Percentiles rank a stretch among this genome's conserved stretches.
These are phyloP conservation scores for Echeneis naucrates DNA, from an alignment of 2,797 vertebrate genomes.

Conservation along the genomic window DNA sequence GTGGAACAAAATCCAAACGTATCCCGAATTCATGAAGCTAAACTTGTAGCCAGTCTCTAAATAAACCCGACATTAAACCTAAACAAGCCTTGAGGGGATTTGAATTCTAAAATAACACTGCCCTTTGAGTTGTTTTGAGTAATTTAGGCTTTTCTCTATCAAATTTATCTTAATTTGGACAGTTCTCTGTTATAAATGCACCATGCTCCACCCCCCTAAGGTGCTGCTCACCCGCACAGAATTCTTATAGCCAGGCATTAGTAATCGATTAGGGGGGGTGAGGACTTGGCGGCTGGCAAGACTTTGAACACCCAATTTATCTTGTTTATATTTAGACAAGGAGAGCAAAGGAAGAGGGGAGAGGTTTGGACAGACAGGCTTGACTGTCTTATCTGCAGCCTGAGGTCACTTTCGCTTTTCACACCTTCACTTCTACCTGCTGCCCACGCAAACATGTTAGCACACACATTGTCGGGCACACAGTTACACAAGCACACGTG, in stretches of 20 bases:
- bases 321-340: slow-evolving; percentile 82
- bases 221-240: slow-evolving; percentile 44
- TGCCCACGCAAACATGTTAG: slow-evolving; percentile 50
- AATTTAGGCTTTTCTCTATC: slow-evolving; percentile 22
- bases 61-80: slow-evolving; percentile 40
- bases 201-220: slow-evolving; percentile 26
- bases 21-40: slow-evolving; percentile 29
- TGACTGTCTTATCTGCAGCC: slow-evolving; percentile 78
- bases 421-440: slow-evolving; percentile 67
- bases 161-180: slow-evolving; percentile 31
- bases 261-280: slow-evolving; percentile 74
- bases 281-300: slow-evolving; percentile 57
- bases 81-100: slow-evolving; percentile 49
- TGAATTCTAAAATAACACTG: slow-evolving; percentile 46
- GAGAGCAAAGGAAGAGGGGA: slow-evolving; percentile 66
- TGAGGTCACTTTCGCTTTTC: slow-evolving; percentile 73
- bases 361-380: slow-evolving; percentile 65
- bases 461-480: slow-evolving; percentile 1
- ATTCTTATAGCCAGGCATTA: slow-evolving; percentile 64
- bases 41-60: slow-evolving; percentile 30
- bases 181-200: slow-evolving; percentile 28
- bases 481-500: slow-evolving; percentile 11
- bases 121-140: slow-evolving; percentile 48
- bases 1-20: slow-evolving; percentile 34
- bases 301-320: slow-evolving; percentile 74